These are phyloP conservation scores for Caenorhabditis sinica DNA, from an alignment of 2,888 invertebrate species.

Conservation along the genomic window DNA sequence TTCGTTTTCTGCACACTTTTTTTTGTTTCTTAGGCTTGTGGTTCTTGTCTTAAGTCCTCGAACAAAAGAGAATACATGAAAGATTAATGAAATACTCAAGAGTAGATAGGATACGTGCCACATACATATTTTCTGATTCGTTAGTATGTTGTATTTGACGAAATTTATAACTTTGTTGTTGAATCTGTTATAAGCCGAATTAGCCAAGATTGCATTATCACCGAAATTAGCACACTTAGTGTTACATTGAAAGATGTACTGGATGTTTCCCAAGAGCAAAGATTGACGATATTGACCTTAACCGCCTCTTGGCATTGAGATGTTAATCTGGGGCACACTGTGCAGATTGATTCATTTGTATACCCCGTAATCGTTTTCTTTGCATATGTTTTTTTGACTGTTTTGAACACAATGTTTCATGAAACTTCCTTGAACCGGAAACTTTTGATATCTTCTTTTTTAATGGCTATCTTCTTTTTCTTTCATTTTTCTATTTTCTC, in stretches of 20 bases:
- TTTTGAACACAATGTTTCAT: background rate
- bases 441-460: slow-evolving; percentile 25
- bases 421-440: slow-evolving; percentile 8
- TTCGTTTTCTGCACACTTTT: slow-evolving; percentile 28
- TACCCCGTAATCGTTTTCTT: background rate
- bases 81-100: slow-evolving; percentile 26
- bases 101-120: background rate
- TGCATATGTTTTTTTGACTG: background rate
- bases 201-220: no score
- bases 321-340: background rate
- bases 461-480: slow-evolving; percentile 29
- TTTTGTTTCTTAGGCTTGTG: background rate
- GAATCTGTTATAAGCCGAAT: no score
- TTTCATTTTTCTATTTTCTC: background rate
- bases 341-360: background rate
- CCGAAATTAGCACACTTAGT: no score
- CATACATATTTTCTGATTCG: background rate
- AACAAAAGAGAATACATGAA: slow-evolving; percentile 9
- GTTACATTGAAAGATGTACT: no score
- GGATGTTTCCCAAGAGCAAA: no score
- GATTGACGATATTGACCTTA: no score
- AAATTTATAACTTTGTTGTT: no score
- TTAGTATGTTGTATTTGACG: background rate
- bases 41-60: slow-evolving; percentile 1
- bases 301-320: no score